A percentile compares a stretch with the other conserved stretches of the same genome.
Conservation (phyloP, 2,888 invertebrate genomes). For the Auanema freiburgensis region DNA sequence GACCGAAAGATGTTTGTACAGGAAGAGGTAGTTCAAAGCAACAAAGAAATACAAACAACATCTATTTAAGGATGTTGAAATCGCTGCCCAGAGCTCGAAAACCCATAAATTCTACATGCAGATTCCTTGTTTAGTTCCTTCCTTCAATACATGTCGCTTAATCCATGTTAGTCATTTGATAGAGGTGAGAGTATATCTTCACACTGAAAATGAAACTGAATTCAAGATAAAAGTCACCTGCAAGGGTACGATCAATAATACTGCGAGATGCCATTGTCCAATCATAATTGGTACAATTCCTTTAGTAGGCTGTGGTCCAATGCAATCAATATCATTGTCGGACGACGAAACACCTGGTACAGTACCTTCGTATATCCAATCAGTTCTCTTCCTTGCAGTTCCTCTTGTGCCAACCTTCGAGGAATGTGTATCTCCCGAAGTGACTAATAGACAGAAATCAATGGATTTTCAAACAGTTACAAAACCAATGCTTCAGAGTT, state of each 20-base stretch:
- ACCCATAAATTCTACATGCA: slow-evolving; percentile 3
- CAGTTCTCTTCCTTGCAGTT: no score
- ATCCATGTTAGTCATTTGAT: slow-evolving; percentile 13
- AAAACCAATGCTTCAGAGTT: no score
- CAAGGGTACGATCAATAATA: slow-evolving; percentile 18
- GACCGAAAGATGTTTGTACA: slow-evolving; percentile 12
- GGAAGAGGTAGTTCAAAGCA: slow-evolving; percentile 3
- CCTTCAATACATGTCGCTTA: slow-evolving; percentile 13
- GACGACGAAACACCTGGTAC: background rate
- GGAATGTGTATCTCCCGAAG: no score
- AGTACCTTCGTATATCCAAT: no score
- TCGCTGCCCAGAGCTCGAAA: slow-evolving; percentile 3
- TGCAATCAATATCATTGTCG: background rate
- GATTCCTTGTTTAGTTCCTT: slow-evolving; percentile 14
- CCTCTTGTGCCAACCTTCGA: no score
- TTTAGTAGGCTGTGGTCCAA: slow-evolving; percentile 1
- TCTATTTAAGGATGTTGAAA: slow-evolving; percentile 6
- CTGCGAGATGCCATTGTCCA: slow-evolving; percentile 11
- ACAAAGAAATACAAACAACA: background rate
- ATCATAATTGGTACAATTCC: slow-evolving; percentile 20
- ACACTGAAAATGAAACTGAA: slow-evolving; percentile 4
- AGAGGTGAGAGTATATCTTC: background rate
- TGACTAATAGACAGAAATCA: no score
- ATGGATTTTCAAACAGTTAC: no score
- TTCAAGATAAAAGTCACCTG: slow-evolving; percentile 12